A percentile compares a stretch with the other conserved stretches of the same genome.
phyloP scores from a whole-genome alignment of 2,888 invertebrate genomes.

The Ptilodon capucinus region DNA sequence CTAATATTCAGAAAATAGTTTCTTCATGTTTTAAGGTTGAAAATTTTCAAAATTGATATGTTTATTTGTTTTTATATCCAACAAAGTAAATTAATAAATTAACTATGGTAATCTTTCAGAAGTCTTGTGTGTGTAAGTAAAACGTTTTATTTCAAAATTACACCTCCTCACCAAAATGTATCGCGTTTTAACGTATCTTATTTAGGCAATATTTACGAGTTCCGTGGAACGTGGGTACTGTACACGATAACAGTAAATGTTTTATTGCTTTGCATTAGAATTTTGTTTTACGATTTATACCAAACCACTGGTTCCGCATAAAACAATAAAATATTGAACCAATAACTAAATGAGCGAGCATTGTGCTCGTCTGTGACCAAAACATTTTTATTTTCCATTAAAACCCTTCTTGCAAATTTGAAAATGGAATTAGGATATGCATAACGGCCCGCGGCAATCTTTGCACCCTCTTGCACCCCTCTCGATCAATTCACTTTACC shows the following conservation, averaged over 20 bases:
- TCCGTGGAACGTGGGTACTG: slow-evolving; percentile 43
- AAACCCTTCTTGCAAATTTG: slow-evolving; percentile 29
- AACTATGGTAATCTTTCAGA: no score
- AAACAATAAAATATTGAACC: slow-evolving; percentile 12
- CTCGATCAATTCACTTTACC: slow-evolving; percentile 59
- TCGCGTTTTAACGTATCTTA: slow-evolving; percentile 34
- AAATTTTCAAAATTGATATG: no score
- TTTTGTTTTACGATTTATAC: slow-evolving; percentile 57
- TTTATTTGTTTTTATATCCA: no score
- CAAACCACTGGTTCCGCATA: slow-evolving; percentile 14
- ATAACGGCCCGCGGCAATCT: slow-evolving; percentile 41
- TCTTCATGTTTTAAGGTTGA: no score
- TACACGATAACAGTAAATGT: slow-evolving; percentile 49
- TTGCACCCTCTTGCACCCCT: slow-evolving; percentile 39
- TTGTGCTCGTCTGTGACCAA: slow-evolving; percentile 18
- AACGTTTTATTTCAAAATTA: no score
- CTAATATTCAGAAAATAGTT: no score
- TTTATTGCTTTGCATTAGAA: slow-evolving; percentile 63
- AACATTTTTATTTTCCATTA: slow-evolving; percentile 11
- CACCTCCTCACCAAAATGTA: background rate
- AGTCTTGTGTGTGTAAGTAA: background rate
- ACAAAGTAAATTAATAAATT: no score
- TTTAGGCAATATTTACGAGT: slow-evolving; percentile 61
- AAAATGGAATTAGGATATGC: slow-evolving; percentile 48
- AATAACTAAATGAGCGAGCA: slow-evolving; percentile 12